Base-by-base conservation (phyloP, 2,113 vertebrate species). In the Callospermophilus lateralis region DNA sequence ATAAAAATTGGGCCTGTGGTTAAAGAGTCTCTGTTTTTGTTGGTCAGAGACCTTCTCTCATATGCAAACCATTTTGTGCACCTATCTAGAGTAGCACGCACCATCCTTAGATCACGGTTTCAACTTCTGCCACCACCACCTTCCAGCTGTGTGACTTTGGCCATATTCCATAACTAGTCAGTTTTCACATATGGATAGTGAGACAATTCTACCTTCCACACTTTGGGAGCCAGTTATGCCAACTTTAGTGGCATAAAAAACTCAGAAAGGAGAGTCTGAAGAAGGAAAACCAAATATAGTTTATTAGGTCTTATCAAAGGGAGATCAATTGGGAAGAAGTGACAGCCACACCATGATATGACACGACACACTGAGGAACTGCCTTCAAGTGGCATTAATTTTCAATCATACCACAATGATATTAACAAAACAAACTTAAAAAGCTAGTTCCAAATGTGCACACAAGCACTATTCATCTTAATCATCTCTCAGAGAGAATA, bases 401-500 rank as follows among this genome's bases (percentile, higher is more conserved):
- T 88, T 84, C 61, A 89, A 81, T 89, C 77, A 89, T 15, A 45
- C 12, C 72, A 24, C 28, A 32, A 5, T 48, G 11, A 51, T 32
- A 51, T 55, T 45, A 94, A 90, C 51, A 77, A 37, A 94, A 39
- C 80, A 81, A 15, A 39, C 9, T 70, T 80, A 16, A 74, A 94
- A 88, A 92, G 16, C 30, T 90, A 30, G 55, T 74, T 94, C 89
- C 68, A 93, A 78, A 86, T 68, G 55, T 95, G 19, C 4, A n/a
- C 73, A 13, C 72, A 58, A 91, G 32, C 10, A 37, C 37, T 93
- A 16, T 32, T 78, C 70, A 83, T 89, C 63, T 26, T 89, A 78
- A 90, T 80, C 77, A 13, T 88, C 10, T 95, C 80, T 96, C 61
- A 93, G 92, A 97, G 42, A 61, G 55, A 37, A 37, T 58, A 48